phyloP scores from a whole-genome alignment of 2,113 vertebrate genomes.

The Trematocara stigmaticum region DNA sequence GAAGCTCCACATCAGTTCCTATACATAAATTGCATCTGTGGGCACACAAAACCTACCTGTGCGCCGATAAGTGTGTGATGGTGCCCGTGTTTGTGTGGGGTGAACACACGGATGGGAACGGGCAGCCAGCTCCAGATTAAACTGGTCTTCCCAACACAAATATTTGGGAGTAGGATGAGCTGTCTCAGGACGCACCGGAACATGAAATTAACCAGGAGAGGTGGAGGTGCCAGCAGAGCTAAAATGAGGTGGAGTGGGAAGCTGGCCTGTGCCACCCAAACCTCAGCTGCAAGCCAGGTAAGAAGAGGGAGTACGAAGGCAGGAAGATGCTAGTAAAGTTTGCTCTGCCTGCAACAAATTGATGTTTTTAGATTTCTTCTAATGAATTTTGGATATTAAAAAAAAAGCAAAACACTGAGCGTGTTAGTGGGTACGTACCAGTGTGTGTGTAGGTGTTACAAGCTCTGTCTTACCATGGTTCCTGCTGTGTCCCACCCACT shows the following conservation, averaged over 20 bases:
- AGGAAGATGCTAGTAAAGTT: neutral
- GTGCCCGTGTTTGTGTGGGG: neutral
- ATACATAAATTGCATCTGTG: constrained; percentile 1
- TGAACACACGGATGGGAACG: neutral
- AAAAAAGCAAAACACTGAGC: neutral
- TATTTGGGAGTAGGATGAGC: constrained; percentile 74
- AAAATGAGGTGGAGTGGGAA: neutral
- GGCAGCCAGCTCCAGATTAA: constrained; percentile 59
- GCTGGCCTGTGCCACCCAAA: neutral
- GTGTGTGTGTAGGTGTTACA: constrained; percentile 32
- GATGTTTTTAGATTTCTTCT: constrained; percentile 12
- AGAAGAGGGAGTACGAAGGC: neutral
- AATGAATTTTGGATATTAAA: constrained; percentile 25
- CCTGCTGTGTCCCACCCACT: constrained; percentile 70
- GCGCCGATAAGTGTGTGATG: neutral
- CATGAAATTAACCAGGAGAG: constrained; percentile 74
- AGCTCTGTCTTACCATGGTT: constrained; percentile 34
- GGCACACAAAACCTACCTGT: neutral
- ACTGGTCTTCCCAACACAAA: constrained; percentile 65
- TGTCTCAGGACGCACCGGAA: constrained; percentile 69
- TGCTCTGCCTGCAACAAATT: neutral
- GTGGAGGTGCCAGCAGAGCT: constrained; percentile 36
- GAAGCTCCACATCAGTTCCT: neutral
- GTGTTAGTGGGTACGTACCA: neutral
- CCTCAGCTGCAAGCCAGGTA: neutral